Base-by-base conservation (phyloP, 1,140 invertebrate genomes). In the Pectinophora gossypiella region DNA sequence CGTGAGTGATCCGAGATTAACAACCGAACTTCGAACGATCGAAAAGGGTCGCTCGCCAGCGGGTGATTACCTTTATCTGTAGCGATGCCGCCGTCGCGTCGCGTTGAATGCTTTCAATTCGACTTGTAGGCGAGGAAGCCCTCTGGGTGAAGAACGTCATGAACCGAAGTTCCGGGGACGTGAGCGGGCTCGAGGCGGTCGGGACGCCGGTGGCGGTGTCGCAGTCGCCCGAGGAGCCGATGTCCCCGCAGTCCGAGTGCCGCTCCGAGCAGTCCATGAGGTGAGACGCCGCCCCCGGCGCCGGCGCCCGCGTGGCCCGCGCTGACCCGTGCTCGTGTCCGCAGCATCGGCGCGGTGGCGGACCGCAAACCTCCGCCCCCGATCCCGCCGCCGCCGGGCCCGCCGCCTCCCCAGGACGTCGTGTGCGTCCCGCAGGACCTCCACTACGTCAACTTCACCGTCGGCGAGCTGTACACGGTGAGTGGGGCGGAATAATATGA, bases 121-220 rank as follows among this genome's bases (percentile, higher is more conserved):
- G n/a, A n/a, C n/a, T n/a, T n/a, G n/a, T n/a, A n/a, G n/a, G n/a
- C 12, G 13, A 40, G 7, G 7, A 10, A 12, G 2, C 13, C 15
- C 36, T 76, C 3, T 75, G 73, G 76, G 59, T 79, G 2, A 59
- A 63, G 44, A 79, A 76, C 32, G 59, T 73, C 12, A 43, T 72
- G 16, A 70, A 65, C 23, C 49, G 46, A 27, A 76, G 76, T 54
- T 76, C 73, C 0, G 59, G 73, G 4, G 57, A 71, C 12, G 19
- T 66, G 32, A 59, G 9, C 18, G 6, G 18, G 6, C n/a, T 19
- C 12, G 51, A 46, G 13, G 36, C 36, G 19, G 43, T 16, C 12
- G 47, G 27, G 13, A 48, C 32, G 1, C 16, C n/a, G n/a, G 12
- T 6, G n/a, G 7, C 6, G 35, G 7, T 18, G 5, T 18, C 45